phyloP scores from a whole-genome alignment of 1,140 invertebrate species.

The Hydropsyche tenuis region DNA sequence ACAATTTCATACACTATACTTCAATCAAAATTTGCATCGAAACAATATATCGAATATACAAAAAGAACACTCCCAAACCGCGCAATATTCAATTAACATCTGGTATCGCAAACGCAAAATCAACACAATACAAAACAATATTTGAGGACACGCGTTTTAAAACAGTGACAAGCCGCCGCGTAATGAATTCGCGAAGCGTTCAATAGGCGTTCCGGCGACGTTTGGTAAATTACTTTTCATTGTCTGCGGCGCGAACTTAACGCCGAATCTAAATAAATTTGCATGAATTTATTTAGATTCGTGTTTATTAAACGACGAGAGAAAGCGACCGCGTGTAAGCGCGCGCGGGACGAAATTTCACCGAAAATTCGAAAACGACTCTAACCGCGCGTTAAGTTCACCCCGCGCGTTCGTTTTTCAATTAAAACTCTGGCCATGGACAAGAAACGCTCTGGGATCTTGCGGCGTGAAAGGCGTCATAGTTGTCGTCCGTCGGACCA shows the following conservation, averaged over 20 bases:
- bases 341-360: background rate
- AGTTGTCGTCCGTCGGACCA: conserved; percentile 35
- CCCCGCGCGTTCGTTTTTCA: conserved; percentile 28
- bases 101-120: too few relatives aligned
- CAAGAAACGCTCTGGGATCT: conserved; percentile 36
- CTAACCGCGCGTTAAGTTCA: conserved; percentile 10
- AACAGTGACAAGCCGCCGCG: background rate
- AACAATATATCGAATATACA: too few relatives aligned
- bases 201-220: conserved; percentile 7
- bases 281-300: conserved; percentile 22
- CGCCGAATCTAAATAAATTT: conserved; percentile 17
- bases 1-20: too few relatives aligned
- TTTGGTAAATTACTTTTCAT: conserved; percentile 19
- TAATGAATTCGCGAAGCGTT: conserved; percentile 16
- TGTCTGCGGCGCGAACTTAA: conserved; percentile 10
- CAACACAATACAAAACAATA: too few relatives aligned
- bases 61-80: too few relatives aligned
- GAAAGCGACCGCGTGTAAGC: background rate
- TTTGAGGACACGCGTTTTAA: too few relatives aligned
- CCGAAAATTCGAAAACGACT: conserved; percentile 14
- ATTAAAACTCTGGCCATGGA: conserved; percentile 44
- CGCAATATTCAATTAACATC: too few relatives aligned
- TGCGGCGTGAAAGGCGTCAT: conserved; percentile 39
- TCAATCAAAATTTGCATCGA: too few relatives aligned
- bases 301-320: conserved; percentile 4